Percentiles rank a stretch among this genome's conserved stretches.
Conservation (phyloP, 2,113 vertebrate species). For the Acrocephalus kingi region DNA sequence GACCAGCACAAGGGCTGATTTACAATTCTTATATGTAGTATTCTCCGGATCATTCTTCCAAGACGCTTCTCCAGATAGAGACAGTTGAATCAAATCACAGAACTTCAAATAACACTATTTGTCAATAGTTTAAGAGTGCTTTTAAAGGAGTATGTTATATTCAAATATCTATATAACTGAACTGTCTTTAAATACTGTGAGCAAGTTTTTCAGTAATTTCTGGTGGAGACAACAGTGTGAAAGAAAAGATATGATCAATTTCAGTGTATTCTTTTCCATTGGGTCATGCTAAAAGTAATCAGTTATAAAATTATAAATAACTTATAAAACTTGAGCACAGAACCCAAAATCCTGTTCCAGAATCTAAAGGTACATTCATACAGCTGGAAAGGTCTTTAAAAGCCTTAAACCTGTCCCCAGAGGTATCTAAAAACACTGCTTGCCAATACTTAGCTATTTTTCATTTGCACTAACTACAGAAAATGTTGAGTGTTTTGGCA, state of each 20-base stretch:
- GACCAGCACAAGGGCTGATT: background rate
- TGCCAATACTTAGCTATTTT: background rate
- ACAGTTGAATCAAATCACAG: background rate
- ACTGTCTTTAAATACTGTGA: background rate
- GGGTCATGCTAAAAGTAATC: rapidly evolving
- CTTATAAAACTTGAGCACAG: background rate
- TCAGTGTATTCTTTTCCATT: background rate
- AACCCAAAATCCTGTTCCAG: background rate
- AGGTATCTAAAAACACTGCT: background rate
- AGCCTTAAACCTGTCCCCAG: background rate
- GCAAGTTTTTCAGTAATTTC: background rate
- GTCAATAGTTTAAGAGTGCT: background rate
- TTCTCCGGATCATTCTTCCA: background rate
- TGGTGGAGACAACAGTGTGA: background rate
- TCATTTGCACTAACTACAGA: background rate
- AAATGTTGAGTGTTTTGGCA: background rate
- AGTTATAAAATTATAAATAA: background rate
- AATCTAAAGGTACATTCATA: background rate
- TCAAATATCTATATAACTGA: background rate
- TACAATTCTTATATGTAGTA: background rate
- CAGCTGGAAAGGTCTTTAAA: background rate
- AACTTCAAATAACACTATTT: background rate
- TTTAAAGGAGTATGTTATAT: background rate
- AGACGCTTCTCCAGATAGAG: background rate
- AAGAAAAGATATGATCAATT: background rate